A percentile compares a stretch with the other conserved stretches of the same genome.
These are phyloP conservation scores for Hofmannophila pseudospretella DNA, from an alignment of 2,888 invertebrate species.

Conservation along the genomic window DNA sequence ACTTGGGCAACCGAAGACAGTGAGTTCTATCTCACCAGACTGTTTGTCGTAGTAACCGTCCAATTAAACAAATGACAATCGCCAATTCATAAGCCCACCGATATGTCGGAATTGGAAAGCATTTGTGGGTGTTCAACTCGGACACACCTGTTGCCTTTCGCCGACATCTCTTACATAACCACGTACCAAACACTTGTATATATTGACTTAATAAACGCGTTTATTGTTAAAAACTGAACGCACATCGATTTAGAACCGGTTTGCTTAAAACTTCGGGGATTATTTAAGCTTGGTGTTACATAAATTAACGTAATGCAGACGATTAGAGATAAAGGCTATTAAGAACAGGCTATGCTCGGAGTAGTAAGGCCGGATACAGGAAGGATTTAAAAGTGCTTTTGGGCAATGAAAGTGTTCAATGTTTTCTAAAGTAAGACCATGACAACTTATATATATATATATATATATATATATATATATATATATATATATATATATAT, in stretches of 20 bases:
- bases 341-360: not conserved
- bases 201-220: slow-evolving; percentile 7
- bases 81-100: slow-evolving; percentile 10
- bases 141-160: slow-evolving; percentile 30
- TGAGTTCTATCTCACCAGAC: too few relatives aligned
- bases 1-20: too few relatives aligned
- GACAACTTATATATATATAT: too few relatives aligned
- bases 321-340: not conserved
- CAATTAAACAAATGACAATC: slow-evolving; percentile 11
- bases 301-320: slow-evolving; percentile 4
- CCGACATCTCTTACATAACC: slow-evolving; percentile 24
- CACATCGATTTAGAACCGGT: slow-evolving; percentile 2
- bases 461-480: too few relatives aligned
- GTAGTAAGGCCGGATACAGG: not conserved
- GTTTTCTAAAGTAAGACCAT: too few relatives aligned
- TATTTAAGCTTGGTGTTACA: slow-evolving; percentile 2
- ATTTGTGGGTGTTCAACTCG: slow-evolving; percentile 20
- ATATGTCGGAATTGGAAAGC: slow-evolving; percentile 27
- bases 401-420: too few relatives aligned
- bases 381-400: too few relatives aligned
- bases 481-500: too few relatives aligned
- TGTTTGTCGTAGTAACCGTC: not conserved
- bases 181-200: slow-evolving; percentile 2
- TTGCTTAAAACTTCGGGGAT: slow-evolving; percentile 1
- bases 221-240: slow-evolving; percentile 10